Conservation (phyloP, 2,797 vertebrate species). For the Orientallactaga sibirica region DNA sequence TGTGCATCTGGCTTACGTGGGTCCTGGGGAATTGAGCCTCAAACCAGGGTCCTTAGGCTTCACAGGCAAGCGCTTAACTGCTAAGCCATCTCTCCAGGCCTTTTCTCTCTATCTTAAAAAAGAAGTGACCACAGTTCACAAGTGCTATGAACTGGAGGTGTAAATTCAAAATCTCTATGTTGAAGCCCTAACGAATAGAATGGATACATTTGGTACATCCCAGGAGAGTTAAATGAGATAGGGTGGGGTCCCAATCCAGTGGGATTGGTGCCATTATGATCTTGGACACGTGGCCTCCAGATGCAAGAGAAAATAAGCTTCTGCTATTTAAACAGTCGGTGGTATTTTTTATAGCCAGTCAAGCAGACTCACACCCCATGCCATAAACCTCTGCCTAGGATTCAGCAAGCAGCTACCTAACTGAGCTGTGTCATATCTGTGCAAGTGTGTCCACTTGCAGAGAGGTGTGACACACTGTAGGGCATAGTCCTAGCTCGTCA, state of each 20-base stretch:
- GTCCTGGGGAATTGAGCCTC: too few relatives aligned
- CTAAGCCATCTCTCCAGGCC: too few relatives aligned
- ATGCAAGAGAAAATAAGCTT: background rate
- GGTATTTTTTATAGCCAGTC: background rate
- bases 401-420: background rate
- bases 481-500: too few relatives aligned
- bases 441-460: background rate
- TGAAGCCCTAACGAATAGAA: background rate
- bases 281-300: background rate
- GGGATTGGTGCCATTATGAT: background rate
- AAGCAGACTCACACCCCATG: background rate
- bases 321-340: background rate
- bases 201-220: background rate
- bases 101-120: too few relatives aligned
- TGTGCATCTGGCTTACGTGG: too few relatives aligned
- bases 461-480: background rate
- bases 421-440: background rate
- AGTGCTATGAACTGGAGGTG: background rate
- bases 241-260: background rate
- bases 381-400: background rate
- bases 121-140: background rate
- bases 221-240: background rate
- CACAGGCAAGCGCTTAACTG: too few relatives aligned
- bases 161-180: background rate
- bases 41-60: too few relatives aligned